Percentiles rank a stretch among this genome's conserved stretches.
Conservation (phyloP, 2,888 invertebrate species). For the Oligia fasciuncula region DNA sequence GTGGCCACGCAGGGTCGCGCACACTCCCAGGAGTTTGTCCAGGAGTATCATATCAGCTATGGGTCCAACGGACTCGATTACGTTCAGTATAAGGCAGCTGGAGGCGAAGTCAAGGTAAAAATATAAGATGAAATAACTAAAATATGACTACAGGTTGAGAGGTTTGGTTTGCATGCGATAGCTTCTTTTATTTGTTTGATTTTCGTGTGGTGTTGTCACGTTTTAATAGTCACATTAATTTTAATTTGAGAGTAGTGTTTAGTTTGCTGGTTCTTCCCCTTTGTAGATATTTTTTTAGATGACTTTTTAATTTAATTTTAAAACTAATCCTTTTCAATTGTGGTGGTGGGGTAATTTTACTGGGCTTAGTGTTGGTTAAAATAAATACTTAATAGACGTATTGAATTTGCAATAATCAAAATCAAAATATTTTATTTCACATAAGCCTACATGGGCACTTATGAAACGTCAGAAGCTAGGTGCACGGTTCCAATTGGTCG, state of each 20-base stretch:
- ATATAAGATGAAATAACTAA: conserved; percentile 20
- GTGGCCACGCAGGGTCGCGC: conserved; percentile 97
- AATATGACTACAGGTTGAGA: conserved; percentile 61
- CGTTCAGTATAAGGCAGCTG: conserved; percentile 96
- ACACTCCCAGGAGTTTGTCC: conserved; percentile 97
- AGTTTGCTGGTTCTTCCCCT: conserved; percentile 12
- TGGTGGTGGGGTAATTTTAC: background rate
- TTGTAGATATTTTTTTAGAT: conserved; percentile 4
- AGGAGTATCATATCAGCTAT: conserved; percentile 98
- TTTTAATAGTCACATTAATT: conserved; percentile 17
- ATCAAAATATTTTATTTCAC: too few species aligned
- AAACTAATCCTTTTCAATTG: background rate
- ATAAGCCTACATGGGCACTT: too few species aligned
- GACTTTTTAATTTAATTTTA: background rate
- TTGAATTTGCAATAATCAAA: background rate
- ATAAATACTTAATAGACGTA: background rate
- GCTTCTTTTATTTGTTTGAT: conserved; percentile 49
- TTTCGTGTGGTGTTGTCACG: conserved; percentile 48
- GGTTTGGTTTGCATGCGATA: conserved; percentile 60
- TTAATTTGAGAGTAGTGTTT: conserved; percentile 36
- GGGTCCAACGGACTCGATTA: conserved; percentile 97
- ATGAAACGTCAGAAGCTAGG: too few species aligned
- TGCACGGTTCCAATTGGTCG: too few species aligned
- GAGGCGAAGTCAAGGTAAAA: conserved; percentile 96
- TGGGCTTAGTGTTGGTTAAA: background rate